These are phyloP conservation scores for Trichopoda pennipes DNA, from an alignment of 2,888 invertebrate species.

Conservation along the genomic window DNA sequence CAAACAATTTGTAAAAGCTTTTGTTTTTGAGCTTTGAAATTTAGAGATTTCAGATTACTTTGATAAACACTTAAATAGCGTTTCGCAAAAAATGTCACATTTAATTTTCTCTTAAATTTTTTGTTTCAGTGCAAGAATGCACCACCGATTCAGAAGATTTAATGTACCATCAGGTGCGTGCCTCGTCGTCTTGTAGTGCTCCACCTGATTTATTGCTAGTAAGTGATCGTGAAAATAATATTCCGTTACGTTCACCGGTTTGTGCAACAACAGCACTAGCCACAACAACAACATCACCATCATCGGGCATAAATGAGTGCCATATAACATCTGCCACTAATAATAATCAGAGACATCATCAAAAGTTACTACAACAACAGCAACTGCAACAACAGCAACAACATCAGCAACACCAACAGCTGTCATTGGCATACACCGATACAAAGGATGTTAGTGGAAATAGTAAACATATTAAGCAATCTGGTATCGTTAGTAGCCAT, in stretches of 20 bases:
- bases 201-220: slow-evolving; percentile 85
- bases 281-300: slow-evolving; percentile 67
- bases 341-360: slow-evolving; percentile 70
- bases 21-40: too few relatives aligned
- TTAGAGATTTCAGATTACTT: background rate
- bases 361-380: slow-evolving; percentile 68
- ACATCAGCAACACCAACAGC: slow-evolving; percentile 68
- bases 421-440: slow-evolving; percentile 65
- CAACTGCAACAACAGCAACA: slow-evolving; percentile 70
- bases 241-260: slow-evolving; percentile 77
- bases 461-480: slow-evolving; percentile 58
- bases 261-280: slow-evolving; percentile 73
- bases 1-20: too few relatives aligned
- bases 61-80: background rate
- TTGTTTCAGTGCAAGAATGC: slow-evolving; percentile 84
- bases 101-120: background rate
- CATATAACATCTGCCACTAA: slow-evolving; percentile 61
- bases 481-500: slow-evolving; percentile 28
- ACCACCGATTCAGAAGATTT: slow-evolving; percentile 87
- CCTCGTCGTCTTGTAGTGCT: slow-evolving; percentile 85
- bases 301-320: slow-evolving; percentile 64
- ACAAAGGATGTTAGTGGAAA: slow-evolving; percentile 69
- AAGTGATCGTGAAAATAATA: slow-evolving; percentile 82
- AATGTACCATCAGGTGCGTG: slow-evolving; percentile 83
- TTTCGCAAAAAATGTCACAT: background rate